Evolutionary conservation across 1,140 invertebrate species (phyloP).

Genomic region (Lasioglossum albipes): DNA sequence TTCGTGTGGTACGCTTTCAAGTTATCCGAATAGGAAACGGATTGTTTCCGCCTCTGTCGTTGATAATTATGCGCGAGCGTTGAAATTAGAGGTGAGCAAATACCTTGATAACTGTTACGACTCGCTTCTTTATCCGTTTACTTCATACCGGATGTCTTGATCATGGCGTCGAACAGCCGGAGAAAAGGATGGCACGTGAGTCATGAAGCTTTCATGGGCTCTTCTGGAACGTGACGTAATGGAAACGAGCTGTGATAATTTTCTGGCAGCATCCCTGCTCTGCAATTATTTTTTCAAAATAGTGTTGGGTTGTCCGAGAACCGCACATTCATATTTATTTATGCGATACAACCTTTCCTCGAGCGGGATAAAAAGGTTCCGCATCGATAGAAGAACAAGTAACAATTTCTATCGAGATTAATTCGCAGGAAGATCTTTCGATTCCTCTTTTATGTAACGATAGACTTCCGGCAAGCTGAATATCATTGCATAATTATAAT

Average conservation of each 20-base stretch:
- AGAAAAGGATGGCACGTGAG: conserved; percentile 6
- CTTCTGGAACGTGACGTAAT: conserved; percentile 5
- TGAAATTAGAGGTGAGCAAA: neutral
- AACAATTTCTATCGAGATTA: no score
- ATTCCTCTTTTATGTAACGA: no score
- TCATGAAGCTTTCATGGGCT: conserved; percentile 17
- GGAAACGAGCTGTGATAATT: neutral
- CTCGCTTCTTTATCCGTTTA: neutral
- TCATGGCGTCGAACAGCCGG: neutral
- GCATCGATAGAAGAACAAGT: no score
- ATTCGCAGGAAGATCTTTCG: no score
- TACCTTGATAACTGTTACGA: neutral
- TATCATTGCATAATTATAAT: no score
- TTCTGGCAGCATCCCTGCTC: neutral
- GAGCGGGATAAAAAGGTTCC: no score
- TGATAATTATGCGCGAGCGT: neutral
- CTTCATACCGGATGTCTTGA: neutral
- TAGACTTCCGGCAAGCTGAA: no score
- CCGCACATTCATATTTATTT: no score
- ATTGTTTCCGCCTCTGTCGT: neutral
- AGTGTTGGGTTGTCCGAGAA: no score
- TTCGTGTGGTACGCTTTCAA: neutral
- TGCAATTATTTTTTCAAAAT: no score
- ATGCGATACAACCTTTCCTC: no score
- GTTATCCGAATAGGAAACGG: neutral